Base-by-base conservation (phyloP, 2,888 invertebrate genomes). In the Apamea epomidion region DNA sequence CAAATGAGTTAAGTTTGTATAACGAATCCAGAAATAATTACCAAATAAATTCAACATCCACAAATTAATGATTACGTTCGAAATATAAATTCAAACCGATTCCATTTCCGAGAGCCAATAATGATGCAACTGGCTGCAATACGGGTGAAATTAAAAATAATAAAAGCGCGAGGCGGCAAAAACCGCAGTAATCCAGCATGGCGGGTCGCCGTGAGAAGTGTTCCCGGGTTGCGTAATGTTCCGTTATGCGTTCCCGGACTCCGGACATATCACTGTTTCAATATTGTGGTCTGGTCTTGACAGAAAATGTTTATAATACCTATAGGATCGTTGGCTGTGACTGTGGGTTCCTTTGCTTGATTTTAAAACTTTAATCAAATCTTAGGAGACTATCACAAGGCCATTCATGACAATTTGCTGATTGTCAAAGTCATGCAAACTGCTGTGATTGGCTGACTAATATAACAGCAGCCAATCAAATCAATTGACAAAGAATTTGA, bases 241-340 rank as follows among this genome's bases (percentile, higher is more conserved):
- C 90, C 88, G 90, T 89, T 89, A 90, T 60, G 51, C 79, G 54
- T 82, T 87, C 88, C 88, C 77, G 90, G 90, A 89, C 87, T 88
- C 85, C 85, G 89, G 90, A 90, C 88, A 85, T 89, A 89, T 88
- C 90, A 81, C 78, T 71, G 81, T 84, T 83, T 69, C 85, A 80
- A 83, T 77, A 72, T 80, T 85, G 90, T 81, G 89, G 89, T 88
- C 51, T 78, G 60, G 85, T 85, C 58, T 78, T 45, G n/a, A 51
- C 18, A 69, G 42, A 71, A 76, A 67, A 82, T 72, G 29, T 54
- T 12, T 12, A n/a, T 54, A 25, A n/a, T 54, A 25, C 12, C 3
- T 60, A 54, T 21, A 70, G 42, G 58, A 70, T 72, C 8, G 16
- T 69, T 69, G 48, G 29, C 65, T 37, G 29, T 32, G 62, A 48